Conservation (phyloP, 2,797 vertebrate genomes). For the Peromyscus aztecus region DNA sequence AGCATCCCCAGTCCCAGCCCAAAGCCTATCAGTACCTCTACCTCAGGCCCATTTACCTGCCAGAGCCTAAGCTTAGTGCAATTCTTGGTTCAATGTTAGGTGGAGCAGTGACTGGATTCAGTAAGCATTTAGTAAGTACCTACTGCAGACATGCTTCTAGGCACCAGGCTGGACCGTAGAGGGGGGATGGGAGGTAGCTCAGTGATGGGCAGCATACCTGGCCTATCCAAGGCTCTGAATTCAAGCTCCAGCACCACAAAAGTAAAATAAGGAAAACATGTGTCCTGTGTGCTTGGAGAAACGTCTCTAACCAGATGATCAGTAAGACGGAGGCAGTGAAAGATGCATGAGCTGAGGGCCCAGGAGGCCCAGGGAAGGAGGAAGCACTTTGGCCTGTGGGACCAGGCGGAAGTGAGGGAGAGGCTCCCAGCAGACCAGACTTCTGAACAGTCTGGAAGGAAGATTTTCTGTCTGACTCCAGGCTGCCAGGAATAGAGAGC, state of each 20-base stretch:
- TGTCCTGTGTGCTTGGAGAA: background rate
- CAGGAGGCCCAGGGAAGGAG: background rate
- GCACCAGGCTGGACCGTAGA: background rate
- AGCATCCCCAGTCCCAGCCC: background rate
- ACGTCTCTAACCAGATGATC: conserved; percentile 10
- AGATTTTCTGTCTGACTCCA: conserved; percentile 53
- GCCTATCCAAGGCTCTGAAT: background rate
- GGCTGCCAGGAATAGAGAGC: conserved; percentile 70
- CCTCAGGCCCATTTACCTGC: fast-evolving
- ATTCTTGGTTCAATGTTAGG: background rate
- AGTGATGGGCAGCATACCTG: background rate
- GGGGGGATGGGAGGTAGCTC: background rate
- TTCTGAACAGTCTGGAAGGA: conserved; percentile 66
- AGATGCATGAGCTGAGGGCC: conserved; percentile 30
- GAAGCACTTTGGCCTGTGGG: conserved; percentile 24
- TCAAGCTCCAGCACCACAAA: background rate
- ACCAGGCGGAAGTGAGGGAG: conserved; percentile 13
- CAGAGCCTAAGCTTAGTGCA: background rate
- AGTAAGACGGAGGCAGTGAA: background rate
- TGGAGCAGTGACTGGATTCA: background rate
- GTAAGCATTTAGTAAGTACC: background rate
- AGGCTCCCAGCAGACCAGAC: conserved; percentile 41
- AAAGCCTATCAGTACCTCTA: background rate
- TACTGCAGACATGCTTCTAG: background rate
- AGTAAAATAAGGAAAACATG: background rate